These are phyloP conservation scores for Acanthurus tractus DNA, from an alignment of 2,797 vertebrate species.

Conservation along the genomic window DNA sequence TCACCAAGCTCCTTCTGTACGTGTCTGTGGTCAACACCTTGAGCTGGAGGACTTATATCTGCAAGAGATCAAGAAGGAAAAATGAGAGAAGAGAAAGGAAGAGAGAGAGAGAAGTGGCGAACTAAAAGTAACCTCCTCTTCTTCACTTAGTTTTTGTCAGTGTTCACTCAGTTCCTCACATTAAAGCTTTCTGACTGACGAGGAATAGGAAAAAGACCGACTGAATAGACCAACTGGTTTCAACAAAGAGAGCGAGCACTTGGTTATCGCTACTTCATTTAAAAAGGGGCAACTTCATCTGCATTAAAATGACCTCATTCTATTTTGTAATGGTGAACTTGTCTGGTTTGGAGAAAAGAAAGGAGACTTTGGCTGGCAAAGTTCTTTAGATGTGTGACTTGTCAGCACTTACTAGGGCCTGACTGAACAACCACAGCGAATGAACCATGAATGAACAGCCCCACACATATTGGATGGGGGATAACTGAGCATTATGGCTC, in stretches of 20 bases:
- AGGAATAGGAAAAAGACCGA: conserved; percentile 37
- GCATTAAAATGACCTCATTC: conserved; percentile 62
- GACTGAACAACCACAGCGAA: conserved; percentile 50
- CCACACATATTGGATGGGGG: conserved; percentile 42
- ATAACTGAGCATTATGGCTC: conserved; percentile 59
- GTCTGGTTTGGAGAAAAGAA: conserved; percentile 45
- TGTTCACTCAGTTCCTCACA: conserved; percentile 24
- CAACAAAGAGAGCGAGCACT: conserved; percentile 49
- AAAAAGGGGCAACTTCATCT: conserved; percentile 56
- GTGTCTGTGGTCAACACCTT: conserved; percentile 98
- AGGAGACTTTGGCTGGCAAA: conserved; percentile 22
- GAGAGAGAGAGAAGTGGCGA: not conserved
- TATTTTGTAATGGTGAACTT: conserved; percentile 38
- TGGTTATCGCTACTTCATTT: conserved; percentile 52
- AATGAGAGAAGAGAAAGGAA: not conserved
- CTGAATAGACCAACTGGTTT: conserved; percentile 46
- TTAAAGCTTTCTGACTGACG: conserved; percentile 26
- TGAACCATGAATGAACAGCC: conserved; percentile 38
- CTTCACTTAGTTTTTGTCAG: conserved; percentile 24
- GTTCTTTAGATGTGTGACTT: conserved; percentile 46
- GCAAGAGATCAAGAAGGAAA: conserved; percentile 29
- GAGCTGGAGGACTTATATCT: conserved; percentile 98
- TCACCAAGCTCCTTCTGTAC: conserved; percentile 98
- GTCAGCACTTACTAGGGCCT: conserved; percentile 41
- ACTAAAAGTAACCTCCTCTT: conserved; percentile 5